phyloP scores from a whole-genome alignment of 2,888 invertebrate species.

The Ochlodes sylvanus region DNA sequence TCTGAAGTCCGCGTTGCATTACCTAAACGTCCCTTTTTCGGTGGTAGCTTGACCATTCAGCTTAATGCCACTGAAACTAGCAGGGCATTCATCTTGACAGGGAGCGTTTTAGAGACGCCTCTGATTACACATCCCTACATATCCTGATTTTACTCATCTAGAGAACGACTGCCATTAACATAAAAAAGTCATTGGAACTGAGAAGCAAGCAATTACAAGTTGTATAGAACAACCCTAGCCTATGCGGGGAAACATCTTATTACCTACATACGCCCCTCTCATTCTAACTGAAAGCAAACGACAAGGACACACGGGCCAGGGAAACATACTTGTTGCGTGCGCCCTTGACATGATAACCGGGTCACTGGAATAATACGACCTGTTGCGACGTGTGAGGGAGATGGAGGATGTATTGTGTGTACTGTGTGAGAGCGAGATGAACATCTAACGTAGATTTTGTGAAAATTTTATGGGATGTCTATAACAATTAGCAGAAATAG shows the following conservation, averaged over 20 bases:
- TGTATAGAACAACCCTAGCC: not conserved
- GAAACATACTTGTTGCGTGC: slow-evolving; percentile 49
- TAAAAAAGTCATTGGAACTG: not conserved
- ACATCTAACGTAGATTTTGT: slow-evolving; percentile 11
- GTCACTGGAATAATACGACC: slow-evolving; percentile 48
- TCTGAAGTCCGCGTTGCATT: too few species aligned
- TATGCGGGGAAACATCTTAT: not conserved
- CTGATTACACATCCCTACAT: too few species aligned
- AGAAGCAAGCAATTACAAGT: not conserved
- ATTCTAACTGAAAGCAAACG: slow-evolving; percentile 4
- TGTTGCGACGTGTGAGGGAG: slow-evolving; percentile 43
- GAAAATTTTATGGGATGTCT: slow-evolving; percentile 26
- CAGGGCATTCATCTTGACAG: too few species aligned
- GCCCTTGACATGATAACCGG: slow-evolving; percentile 50
- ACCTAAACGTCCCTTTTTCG: too few species aligned
- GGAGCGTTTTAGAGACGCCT: too few species aligned
- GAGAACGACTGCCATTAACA: not conserved
- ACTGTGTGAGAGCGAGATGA: slow-evolving; percentile 20
- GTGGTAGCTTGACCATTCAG: too few species aligned
- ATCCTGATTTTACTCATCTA: too few species aligned
- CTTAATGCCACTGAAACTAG: too few species aligned
- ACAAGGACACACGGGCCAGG: slow-evolving; percentile 19
- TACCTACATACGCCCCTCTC: slow-evolving; percentile 2
- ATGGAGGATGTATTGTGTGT: not conserved
- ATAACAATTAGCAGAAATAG: slow-evolving; percentile 13